Base-by-base conservation (phyloP, 2,797 vertebrate genomes). In the Acipenser transmontanus region DNA sequence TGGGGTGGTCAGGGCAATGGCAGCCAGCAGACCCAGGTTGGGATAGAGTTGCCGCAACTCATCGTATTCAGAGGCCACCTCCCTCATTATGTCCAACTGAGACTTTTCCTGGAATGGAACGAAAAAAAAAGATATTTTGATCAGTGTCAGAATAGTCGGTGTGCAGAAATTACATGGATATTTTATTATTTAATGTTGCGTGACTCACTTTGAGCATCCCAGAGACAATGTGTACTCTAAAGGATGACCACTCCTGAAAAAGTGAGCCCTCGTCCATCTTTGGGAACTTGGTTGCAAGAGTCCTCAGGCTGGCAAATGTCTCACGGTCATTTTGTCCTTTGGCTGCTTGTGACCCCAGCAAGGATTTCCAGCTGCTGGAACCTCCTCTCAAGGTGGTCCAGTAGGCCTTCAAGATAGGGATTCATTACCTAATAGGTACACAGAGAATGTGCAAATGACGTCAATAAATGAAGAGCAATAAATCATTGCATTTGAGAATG, bases 31-130 rank as follows among this genome's bases (percentile, higher is more conserved):
- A 10, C 62, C 65, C 1, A 67, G 20, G 17, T 2, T 47, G 7
- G 50, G 63, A 34, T 68, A 68, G 12, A 64, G 56, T 11, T 68
- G 49, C 13, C 20, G 12, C 69, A 56, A 64, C 63, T 71, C 66
- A 17, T 71, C 66, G 20, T 59, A 17, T 51, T 66, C 49, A 11
- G 63, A 61, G 11, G 57, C 49, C 50, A 66, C 59, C 9, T 61
- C 48, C 12, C 6, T 9, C 63, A 62, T 56, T 17, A 48, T 49
- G 20, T 13, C 8, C 7, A 59, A 49, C 63, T 69, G 63, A 17
- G 65, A 49, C 63, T 65, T 47, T 13, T 34, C 61, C 68, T 65
- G 63, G 62, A 69, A 65, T 14, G 52, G 14, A 12, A 48, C 3
- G n/a, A 50, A 3, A 9, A 17, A 17, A 17, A 17, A 17, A 17